Evolutionary conservation across 2,888 invertebrate species (phyloP).

Genomic region (Brachyopa scutellaris): DNA sequence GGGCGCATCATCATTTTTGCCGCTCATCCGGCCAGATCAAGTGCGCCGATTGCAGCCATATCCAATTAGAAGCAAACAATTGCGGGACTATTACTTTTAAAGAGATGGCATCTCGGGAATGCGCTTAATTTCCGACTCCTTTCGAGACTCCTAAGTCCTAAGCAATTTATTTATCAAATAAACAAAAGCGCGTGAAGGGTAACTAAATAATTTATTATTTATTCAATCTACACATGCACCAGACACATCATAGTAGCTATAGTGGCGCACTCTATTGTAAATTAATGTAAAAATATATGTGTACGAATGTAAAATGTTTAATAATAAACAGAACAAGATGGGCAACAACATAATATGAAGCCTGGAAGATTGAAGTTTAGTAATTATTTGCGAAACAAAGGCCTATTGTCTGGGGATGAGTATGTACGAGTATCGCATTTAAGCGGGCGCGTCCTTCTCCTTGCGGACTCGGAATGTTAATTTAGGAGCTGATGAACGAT

Average conservation of each 20-base stretch:
- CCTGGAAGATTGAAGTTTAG: constrained; percentile 24
- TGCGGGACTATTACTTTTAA: constrained; percentile 50
- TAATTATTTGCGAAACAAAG: constrained; percentile 40
- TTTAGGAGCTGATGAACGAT: constrained; percentile 66
- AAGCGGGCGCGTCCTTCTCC: not conserved
- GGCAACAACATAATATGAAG: constrained; percentile 13
- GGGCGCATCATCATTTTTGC: constrained; percentile 54
- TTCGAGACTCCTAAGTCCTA: not conserved
- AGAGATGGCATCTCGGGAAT: constrained; percentile 24
- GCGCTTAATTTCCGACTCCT: not conserved
- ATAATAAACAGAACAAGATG: constrained; percentile 50
- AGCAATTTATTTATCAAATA: constrained; percentile 55
- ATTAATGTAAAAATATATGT: constrained; percentile 55
- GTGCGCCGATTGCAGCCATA: constrained; percentile 55
- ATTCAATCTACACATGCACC: constrained; percentile 17
- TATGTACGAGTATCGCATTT: not conserved
- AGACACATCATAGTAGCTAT: constrained; percentile 20
- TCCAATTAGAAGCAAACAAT: constrained; percentile 70
- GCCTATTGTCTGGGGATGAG: constrained; percentile 48
- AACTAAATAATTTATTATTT: constrained; percentile 51
- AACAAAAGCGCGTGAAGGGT: constrained; percentile 22
- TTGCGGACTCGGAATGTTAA: constrained; percentile 54
- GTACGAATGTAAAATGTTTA: constrained; percentile 33
- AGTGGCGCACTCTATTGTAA: constrained; percentile 60
- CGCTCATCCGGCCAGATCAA: constrained; percentile 60